A percentile compares a stretch with the other conserved stretches of the same genome.
Evolutionary conservation across 1,140 invertebrate species (phyloP).

Genomic region (Caenorhabditis latens): DNA sequence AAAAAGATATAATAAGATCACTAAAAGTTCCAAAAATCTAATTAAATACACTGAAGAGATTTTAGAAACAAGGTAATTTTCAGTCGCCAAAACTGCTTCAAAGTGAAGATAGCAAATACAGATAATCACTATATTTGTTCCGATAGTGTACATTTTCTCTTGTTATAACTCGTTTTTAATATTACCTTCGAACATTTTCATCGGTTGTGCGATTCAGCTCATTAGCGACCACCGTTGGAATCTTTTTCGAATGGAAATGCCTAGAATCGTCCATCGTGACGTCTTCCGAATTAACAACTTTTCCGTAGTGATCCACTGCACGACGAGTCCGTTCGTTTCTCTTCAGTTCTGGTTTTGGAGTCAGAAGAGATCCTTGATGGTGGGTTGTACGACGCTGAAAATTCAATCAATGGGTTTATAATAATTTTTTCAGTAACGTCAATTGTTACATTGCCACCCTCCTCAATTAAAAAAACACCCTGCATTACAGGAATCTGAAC

Average conservation of each 20-base stretch:
- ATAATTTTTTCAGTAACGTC: neutral
- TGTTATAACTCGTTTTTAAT: no score
- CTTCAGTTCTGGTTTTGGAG: constrained; percentile 15
- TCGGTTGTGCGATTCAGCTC: constrained; percentile 17
- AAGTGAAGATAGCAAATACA: no score
- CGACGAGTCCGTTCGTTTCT: constrained; percentile 11
- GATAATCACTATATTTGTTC: no score
- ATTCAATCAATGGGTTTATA: neutral
- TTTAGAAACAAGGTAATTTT: no score
- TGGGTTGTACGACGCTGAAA: constrained; percentile 19
- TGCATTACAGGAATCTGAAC: no score
- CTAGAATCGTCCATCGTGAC: constrained; percentile 20
- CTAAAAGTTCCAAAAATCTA: no score
- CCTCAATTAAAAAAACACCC: no score
- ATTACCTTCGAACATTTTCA: constrained; percentile 11
- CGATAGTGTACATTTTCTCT: no score
- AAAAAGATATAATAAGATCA: neutral
- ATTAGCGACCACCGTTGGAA: neutral
- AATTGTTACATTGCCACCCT: no score
- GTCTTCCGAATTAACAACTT: constrained; percentile 23
- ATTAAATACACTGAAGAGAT: no score
- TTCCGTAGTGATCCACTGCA: constrained; percentile 22
- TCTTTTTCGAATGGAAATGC: neutral
- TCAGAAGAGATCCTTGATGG: neutral
- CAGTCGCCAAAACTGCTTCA: no score